Evolutionary conservation across 1,140 invertebrate species (phyloP), one percentile per base, ranked within the genome.

Genomic region (Penaeus japonicus): DNA sequence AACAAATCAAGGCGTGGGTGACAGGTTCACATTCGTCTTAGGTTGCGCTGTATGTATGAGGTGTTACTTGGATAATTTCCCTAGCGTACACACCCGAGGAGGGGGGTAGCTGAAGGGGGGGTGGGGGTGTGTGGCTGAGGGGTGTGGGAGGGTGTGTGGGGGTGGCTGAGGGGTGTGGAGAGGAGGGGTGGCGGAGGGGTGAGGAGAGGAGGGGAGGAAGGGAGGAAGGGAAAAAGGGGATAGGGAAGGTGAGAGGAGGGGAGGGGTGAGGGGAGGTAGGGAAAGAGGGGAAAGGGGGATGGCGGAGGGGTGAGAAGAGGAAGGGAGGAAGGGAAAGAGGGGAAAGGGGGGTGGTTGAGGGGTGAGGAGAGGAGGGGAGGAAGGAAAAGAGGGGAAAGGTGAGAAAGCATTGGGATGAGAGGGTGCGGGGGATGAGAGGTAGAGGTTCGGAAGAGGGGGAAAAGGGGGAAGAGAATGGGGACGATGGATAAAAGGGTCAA

Each of bases 41-140:
- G 85, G 85, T 87, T 87, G 65, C 85, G 17, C 24, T 59, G 85
- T 87, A 87, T 87, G 85, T 87, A 87, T 87, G 77, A 87, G 78
- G 85, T 87, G 85, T 81, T 87, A 87, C 85, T 87, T 27, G 57
- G 85, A 81, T 87, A 87, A 87, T 87, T 87, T 87, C 85, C 85
- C 85, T 53, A 87, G 85, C 85, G 85, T 87, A 87, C 78, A 81
- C 78, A 32, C 30, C 24, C 62, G 73, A 35, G 32, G 27, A 39
- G 4, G 15, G 79, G 79, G 30, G 57, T 35, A 2, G 53, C 47
- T 12, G 24, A 4, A 27, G 79, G 79, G 79, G 4, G 17, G 79
- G 20, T 24, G 53, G 79, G 79, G 32, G 17, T 20, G 65, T 0
- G 65, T 4, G 7, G 65, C n/a, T 22, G 4, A 17, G 18, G n/a